Base-by-base conservation (phyloP, 2,113 vertebrate genomes). In the Formicarius rufipectus region DNA sequence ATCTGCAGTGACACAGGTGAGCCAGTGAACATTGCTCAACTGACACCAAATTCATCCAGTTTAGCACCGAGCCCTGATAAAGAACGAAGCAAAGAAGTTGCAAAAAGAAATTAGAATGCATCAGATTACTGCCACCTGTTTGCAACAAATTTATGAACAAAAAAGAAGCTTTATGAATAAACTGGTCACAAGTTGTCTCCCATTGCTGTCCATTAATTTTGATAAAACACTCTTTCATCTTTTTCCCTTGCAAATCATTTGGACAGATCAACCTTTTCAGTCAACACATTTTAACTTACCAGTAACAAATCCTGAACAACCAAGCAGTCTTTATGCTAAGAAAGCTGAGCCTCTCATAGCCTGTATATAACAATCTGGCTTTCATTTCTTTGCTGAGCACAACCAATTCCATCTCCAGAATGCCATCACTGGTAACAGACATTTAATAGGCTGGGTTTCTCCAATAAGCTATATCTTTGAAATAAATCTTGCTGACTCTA, bases 401-500 rank as follows among this genome's bases (percentile, higher is more conserved):
- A 84, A 90, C 55, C 69, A 94, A 80, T 52, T 72, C 80, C 78
- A 75, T 35, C 71, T 91, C 44, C 81, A 56, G n/a, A 53, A 88
- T n/a, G 55, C 67, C 91, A 64, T 85, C 59, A 35, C 4, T 88
- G 49, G 68, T 69, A 72, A 83, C 11, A 60, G 52, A 55, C 62
- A 92, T 89, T 90, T 79, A 86, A 83, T n/a, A 66, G 72, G 27
- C 35, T 86, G 66, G 9, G 47, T 64, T 86, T 96, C 63, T 84
- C 69, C 56, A 52, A 14, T 71, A 67, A 83, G 49, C 87, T 80
- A 3, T 47, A 72, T 44, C 78, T 86, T 73, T 17, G 44, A 83
- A 89, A 85, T 91, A 92, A 96, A 92, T 90, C 94, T 91, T 75
- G 49, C 74, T 77, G 77, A 85, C 74, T 91, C 67, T 91, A 92